These are phyloP conservation scores for Montipora sp. DNA, from an alignment of 64 coral and sea anemone genomes.

Conservation along the genomic window DNA sequence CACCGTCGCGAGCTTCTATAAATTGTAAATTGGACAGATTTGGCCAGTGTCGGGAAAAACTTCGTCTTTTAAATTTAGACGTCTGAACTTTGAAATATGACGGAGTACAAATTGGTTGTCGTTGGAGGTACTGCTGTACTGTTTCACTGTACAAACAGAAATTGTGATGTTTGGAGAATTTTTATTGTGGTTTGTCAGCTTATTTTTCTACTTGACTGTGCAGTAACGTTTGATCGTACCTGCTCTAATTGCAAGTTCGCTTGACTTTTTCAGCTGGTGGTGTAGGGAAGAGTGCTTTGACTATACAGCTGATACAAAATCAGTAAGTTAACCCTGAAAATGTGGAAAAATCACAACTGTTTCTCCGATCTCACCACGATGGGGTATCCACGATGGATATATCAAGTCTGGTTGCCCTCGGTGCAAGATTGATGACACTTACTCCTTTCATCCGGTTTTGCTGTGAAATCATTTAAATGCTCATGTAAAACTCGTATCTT, in stretches of 20 bases:
- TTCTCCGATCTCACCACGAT: background rate
- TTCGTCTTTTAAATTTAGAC: slow-evolving; percentile 16
- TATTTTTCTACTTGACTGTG: background rate
- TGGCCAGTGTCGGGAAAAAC: background rate
- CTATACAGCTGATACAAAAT: slow-evolving; percentile 98
- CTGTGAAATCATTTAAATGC: background rate
- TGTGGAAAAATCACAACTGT: background rate
- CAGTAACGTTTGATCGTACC: background rate
- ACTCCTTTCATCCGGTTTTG: background rate
- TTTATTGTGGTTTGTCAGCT: background rate
- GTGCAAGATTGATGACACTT: no score
- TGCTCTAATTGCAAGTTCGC: background rate
- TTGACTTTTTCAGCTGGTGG: slow-evolving; percentile 89
- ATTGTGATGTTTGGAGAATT: background rate
- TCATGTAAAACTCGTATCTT: background rate
- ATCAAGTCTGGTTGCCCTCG: background rate
- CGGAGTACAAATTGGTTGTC: slow-evolving; percentile 98
- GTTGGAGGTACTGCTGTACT: slow-evolving; percentile 80
- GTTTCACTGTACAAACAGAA: background rate
- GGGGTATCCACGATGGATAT: background rate
- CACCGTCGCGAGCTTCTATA: slow-evolving; percentile 73
- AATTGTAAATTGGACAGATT: slow-evolving; percentile 41
- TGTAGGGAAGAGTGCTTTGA: slow-evolving; percentile 97
- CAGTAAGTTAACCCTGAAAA: slow-evolving; percentile 72
- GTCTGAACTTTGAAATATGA: slow-evolving; percentile 66